Conservation (phyloP, 2,888 invertebrate species). For the Monochamus alternatus region DNA sequence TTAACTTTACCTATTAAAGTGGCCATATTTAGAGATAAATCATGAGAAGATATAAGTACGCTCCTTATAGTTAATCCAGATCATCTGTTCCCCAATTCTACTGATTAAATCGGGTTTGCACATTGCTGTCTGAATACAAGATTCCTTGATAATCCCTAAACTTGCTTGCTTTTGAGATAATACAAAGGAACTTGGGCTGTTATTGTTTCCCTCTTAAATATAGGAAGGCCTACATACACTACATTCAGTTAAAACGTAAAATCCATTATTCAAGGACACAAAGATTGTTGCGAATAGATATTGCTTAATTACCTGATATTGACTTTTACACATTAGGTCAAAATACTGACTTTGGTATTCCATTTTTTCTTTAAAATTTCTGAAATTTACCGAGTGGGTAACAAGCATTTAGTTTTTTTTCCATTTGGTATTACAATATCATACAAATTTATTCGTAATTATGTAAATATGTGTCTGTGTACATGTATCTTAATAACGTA, state of each 20-base stretch:
- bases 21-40: constrained; percentile 42
- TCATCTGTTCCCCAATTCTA: constrained; percentile 44
- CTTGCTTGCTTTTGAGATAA: constrained; percentile 34
- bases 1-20: background rate
- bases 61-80: constrained; percentile 44
- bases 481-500: no score
- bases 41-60: constrained; percentile 43
- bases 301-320: constrained; percentile 1
- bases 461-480: no score
- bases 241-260: constrained; percentile 25
- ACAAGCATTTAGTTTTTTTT: no score
- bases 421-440: no score
- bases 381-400: no score
- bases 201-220: constrained; percentile 36
- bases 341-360: no score
- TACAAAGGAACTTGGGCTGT: constrained; percentile 29
- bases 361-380: no score
- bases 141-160: constrained; percentile 41
- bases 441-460: no score
- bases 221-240: constrained; percentile 16
- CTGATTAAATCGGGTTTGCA: constrained; percentile 42
- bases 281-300: constrained; percentile 24
- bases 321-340: no score
- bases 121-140: constrained; percentile 42
- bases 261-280: constrained; percentile 13